Evolutionary conservation across 2,797 vertebrate genomes (phyloP).

Genomic region (Cuniculus paca): DNA sequence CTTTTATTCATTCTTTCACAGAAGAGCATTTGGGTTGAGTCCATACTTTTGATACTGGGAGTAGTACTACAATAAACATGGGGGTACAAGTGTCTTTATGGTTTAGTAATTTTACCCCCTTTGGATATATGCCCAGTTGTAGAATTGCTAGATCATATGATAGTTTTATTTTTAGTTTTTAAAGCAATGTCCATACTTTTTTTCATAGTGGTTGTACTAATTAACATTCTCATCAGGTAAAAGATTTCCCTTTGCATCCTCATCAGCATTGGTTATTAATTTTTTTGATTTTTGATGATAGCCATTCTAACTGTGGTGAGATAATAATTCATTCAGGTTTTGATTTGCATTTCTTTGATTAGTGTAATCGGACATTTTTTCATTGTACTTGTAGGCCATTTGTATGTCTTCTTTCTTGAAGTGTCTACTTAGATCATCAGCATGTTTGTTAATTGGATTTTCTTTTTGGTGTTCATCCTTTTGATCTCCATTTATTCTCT

Average conservation of each 20-base stretch:
- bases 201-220: neutral
- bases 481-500: neutral
- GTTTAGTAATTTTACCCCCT: neutral
- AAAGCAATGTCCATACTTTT: neutral
- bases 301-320: neutral
- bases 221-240: neutral
- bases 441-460: neutral
- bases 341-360: neutral
- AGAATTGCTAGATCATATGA: neutral
- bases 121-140: neutral
- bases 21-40: neutral
- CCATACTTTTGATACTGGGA: neutral
- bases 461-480: neutral
- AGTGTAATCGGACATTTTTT: neutral
- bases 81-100: neutral
- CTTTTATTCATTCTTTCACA: neutral
- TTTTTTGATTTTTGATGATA: neutral
- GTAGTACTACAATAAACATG: neutral
- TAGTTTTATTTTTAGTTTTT: neutral
- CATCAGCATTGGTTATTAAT: neutral
- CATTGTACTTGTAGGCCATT: too few species aligned
- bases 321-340: neutral
- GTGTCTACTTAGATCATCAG: neutral
- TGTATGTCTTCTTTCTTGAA: neutral
- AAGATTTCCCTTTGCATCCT: neutral